Base-by-base conservation (phyloP, 2,888 invertebrate genomes). In the Lithophane ornitopus region DNA sequence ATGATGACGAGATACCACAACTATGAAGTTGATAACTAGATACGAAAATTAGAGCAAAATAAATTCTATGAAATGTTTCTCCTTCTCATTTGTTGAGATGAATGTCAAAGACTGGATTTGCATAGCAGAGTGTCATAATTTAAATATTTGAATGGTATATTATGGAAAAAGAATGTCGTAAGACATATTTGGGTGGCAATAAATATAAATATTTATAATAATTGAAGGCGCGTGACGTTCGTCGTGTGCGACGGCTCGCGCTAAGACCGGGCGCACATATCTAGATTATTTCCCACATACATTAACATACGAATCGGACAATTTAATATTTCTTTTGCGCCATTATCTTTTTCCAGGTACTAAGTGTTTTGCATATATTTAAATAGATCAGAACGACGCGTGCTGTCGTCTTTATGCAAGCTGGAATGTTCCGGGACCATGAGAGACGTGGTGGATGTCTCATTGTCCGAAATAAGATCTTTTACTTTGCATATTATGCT, bases 261-360 rank as follows among this genome's bases (percentile, higher is more conserved):
- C 89, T 91, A 87, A 87, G 70, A 65, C 83, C 85, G 85, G 85
- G 78, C 85, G 89, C 87, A 88, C 89, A 85, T 90, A 91, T 90
- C 91, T 92, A 93, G 91, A 91, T 92, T 90, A 93, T 90, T 93
- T 94, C 94, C 90, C 92, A 94, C 93, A 94, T 92, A 93, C 88
- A 95, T 95, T 95, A 91, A 89, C 94, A 95, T 95, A 94, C 89
- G 92, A 93, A 94, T 92, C 89, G 89, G 91, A 94, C 91, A 92
- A 93, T 93, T 93, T 93, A 91, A 92, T 93, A 93, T 93, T 93
- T 94, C 91, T 93, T 93, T 92, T 91, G 91, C 91, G 81, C 92
- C 90, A 93, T 93, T 93, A 93, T 91, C 91, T 92, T 89, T 91
- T 94, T 92, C 93, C 94, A 93, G 92, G 94, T 94, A 93, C 93